A percentile compares a stretch with the other conserved stretches of the same genome.
These are phyloP conservation scores for Sesamia inferens DNA, from an alignment of 2,888 invertebrate species.

Conservation along the genomic window DNA sequence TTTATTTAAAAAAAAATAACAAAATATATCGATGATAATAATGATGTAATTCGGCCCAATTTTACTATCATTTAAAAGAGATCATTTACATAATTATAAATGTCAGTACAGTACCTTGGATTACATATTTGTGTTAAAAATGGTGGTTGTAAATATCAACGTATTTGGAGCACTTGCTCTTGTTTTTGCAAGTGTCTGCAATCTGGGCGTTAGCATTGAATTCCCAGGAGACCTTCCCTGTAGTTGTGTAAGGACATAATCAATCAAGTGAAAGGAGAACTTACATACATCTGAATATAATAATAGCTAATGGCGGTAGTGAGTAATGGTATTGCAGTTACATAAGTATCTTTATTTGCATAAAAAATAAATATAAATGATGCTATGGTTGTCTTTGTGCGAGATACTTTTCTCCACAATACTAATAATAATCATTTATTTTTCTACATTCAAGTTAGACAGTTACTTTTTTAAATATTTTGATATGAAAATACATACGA, in stretches of 20 bases:
- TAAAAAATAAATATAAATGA: background rate
- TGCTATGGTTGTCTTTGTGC: background rate
- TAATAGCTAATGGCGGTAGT: no score
- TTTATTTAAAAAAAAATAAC: no score
- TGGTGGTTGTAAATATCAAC: conserved; percentile 72
- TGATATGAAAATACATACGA: no score
- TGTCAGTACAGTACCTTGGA: conserved; percentile 77
- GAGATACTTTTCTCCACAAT: background rate
- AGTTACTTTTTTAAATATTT: no score
- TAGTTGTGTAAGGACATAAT: conserved; percentile 6
- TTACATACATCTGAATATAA: background rate
- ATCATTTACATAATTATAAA: conserved; percentile 7
- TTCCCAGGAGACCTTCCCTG: conserved; percentile 45
- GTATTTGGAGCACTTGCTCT: conserved; percentile 77
- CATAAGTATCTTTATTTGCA: background rate
- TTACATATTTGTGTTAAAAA: conserved; percentile 82
- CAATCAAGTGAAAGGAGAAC: conserved; percentile 1
- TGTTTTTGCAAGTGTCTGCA: conserved; percentile 78
- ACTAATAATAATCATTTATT: background rate
- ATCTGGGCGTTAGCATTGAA: conserved; percentile 76
- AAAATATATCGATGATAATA: background rate
- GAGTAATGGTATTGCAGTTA: background rate
- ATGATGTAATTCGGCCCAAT: background rate
- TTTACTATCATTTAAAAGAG: no score
- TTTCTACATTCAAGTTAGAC: no score